These are phyloP conservation scores for Galaxias olidus DNA, from an alignment of 2,797 vertebrate genomes.

Conservation along the genomic window DNA sequence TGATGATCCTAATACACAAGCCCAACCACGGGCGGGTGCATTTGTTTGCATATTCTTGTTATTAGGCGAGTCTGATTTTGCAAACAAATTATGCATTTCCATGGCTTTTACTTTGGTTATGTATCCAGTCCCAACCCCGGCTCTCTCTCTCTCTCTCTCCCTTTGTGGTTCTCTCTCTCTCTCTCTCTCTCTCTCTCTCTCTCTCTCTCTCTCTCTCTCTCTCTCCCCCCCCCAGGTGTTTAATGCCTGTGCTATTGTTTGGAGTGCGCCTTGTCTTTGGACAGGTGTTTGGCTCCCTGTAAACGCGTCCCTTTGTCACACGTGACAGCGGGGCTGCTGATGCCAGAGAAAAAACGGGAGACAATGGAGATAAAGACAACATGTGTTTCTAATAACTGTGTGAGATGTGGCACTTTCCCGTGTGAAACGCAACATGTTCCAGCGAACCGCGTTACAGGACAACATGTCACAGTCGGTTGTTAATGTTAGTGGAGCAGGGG, in stretches of 20 bases:
- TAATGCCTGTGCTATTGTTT: conserved; percentile 51
- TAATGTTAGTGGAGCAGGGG: background rate
- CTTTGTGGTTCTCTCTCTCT: background rate
- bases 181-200: background rate
- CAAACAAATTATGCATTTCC: conserved; percentile 64
- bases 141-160: background rate
- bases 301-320: conserved; percentile 62
- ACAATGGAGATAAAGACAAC: conserved; percentile 65
- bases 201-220: background rate
- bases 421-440: conserved; percentile 19
- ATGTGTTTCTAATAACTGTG: conserved; percentile 76
- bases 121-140: background rate
- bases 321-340: conserved; percentile 49
- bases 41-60: conserved; percentile 67
- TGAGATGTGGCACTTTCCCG: conserved; percentile 70
- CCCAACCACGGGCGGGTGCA: conserved; percentile 72
- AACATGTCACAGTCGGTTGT: background rate
- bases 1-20: conserved; percentile 72
- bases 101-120: conserved; percentile 74
- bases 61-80: conserved; percentile 69
- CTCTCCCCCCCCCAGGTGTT: conserved; percentile 34
- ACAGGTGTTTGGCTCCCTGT: conserved; percentile 69
- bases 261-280: conserved; percentile 39
- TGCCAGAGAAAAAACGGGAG: conserved; percentile 56
- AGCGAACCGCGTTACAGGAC: background rate